Conservation (phyloP, 2,888 invertebrate species). For the Ptychoptera albimana region DNA sequence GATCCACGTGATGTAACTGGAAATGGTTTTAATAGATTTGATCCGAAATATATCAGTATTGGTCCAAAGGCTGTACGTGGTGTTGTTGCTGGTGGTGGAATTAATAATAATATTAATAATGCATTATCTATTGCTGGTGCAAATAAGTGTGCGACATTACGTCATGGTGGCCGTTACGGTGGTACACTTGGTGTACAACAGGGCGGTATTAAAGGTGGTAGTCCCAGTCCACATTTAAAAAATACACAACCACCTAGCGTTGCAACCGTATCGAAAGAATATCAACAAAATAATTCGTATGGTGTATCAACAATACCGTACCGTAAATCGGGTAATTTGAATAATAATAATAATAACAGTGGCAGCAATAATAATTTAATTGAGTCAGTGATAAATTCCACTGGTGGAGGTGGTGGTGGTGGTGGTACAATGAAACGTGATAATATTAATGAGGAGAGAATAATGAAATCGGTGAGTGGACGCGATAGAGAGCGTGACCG, state of each 20-base stretch:
- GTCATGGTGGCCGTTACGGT: slow-evolving; percentile 30
- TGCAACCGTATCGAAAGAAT: slow-evolving; percentile 30
- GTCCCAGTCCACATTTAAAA: slow-evolving; percentile 28
- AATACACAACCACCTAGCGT: slow-evolving; percentile 31
- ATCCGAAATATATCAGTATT: slow-evolving; percentile 32
- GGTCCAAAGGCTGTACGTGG: slow-evolving; percentile 29
- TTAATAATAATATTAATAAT: slow-evolving; percentile 21
- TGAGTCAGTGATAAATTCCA: background rate
- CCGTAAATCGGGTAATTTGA: slow-evolving; percentile 4
- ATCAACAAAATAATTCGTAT: slow-evolving; percentile 9
- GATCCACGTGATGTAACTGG: slow-evolving; percentile 30
- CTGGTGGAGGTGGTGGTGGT: background rate
- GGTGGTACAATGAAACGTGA: background rate
- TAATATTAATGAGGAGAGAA: background rate
- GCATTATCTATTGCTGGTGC: slow-evolving; percentile 20
- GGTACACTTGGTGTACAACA: slow-evolving; percentile 19
- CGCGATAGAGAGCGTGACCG: no score
- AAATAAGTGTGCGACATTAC: slow-evolving; percentile 29
- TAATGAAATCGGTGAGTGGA: background rate
- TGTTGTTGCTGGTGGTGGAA: slow-evolving; percentile 21
- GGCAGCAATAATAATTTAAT: background rate
- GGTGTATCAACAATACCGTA: slow-evolving; percentile 6
- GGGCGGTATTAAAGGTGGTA: slow-evolving; percentile 21
- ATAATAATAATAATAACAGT: slow-evolving; percentile 1
- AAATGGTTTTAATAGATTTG: slow-evolving; percentile 31